A percentile compares a stretch with the other conserved stretches of the same genome.
Conservation (phyloP, 2,888 invertebrate genomes). For the Dascillus cervinus region DNA sequence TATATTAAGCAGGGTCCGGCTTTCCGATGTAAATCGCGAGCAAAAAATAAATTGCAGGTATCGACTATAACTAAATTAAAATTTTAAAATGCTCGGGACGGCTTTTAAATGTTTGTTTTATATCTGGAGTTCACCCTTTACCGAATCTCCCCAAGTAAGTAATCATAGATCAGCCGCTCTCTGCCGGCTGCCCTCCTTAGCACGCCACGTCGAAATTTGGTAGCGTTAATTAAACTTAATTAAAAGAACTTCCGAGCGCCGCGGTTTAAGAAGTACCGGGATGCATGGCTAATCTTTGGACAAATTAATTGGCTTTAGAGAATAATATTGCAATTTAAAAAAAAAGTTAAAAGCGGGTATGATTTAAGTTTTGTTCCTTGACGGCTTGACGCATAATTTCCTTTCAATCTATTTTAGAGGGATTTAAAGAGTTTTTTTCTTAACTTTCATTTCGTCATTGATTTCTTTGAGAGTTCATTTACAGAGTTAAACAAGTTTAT, state of each 20-base stretch:
- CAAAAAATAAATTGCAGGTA: no score
- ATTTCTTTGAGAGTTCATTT: no score
- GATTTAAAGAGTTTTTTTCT: no score
- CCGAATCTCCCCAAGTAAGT: slow-evolving; percentile 27
- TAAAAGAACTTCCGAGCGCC: slow-evolving; percentile 41
- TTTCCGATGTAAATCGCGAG: no score
- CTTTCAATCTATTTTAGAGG: no score
- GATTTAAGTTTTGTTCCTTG: slow-evolving; percentile 29
- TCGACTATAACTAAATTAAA: slow-evolving; percentile 28
- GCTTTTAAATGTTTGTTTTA: slow-evolving; percentile 29
- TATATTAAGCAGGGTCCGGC: no score
- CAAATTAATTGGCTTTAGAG: slow-evolving; percentile 45
- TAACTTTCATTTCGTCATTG: no score
- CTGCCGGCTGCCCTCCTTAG: slow-evolving; percentile 24
- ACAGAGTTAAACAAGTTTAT: no score
- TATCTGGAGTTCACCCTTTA: slow-evolving; percentile 32
- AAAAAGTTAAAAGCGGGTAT: slow-evolving; percentile 11
- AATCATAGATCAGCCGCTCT: slow-evolving; percentile 31
- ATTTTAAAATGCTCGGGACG: slow-evolving; percentile 33
- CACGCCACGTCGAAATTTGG: slow-evolving; percentile 42
- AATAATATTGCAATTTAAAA: slow-evolving; percentile 37
- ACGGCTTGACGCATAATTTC: no score
- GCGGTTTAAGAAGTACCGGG: slow-evolving; percentile 36
- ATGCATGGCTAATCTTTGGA: slow-evolving; percentile 44
- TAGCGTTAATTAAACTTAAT: slow-evolving; percentile 48